Conservation (phyloP, 2,113 vertebrate species). For the Strix uralensis region DNA sequence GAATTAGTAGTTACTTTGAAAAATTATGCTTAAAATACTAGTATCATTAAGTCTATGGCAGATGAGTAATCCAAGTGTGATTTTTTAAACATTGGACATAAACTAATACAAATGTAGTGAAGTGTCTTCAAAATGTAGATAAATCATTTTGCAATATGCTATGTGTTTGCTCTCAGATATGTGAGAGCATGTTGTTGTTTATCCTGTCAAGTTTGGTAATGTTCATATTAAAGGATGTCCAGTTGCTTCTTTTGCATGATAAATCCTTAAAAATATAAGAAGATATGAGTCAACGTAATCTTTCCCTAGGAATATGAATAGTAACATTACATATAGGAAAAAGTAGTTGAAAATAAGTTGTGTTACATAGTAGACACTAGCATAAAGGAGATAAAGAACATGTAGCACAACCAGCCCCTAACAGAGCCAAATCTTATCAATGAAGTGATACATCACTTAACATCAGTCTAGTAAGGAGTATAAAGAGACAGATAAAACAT, state of each 20-base stretch:
- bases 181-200: neutral
- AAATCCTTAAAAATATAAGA: neutral
- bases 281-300: neutral
- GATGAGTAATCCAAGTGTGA: neutral
- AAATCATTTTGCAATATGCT: conserved; percentile 37
- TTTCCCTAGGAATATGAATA: neutral
- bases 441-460: neutral
- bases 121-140: conserved; percentile 34
- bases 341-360: neutral
- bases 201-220: neutral
- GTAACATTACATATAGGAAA: neutral
- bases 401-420: neutral
- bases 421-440: neutral
- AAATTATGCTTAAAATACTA: conserved; percentile 39
- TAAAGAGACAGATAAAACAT: neutral
- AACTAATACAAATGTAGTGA: conserved; percentile 43
- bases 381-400: neutral
- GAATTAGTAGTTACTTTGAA: conserved; percentile 43
- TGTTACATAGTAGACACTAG: neutral
- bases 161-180: neutral
- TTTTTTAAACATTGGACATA: conserved; percentile 26
- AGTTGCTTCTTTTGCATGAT: conserved; percentile 5
- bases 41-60: conserved; percentile 18
- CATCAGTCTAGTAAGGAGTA: neutral
- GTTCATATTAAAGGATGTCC: neutral